Conservation (phyloP, 2,797 vertebrate genomes). For the Antennarius maculatus region DNA sequence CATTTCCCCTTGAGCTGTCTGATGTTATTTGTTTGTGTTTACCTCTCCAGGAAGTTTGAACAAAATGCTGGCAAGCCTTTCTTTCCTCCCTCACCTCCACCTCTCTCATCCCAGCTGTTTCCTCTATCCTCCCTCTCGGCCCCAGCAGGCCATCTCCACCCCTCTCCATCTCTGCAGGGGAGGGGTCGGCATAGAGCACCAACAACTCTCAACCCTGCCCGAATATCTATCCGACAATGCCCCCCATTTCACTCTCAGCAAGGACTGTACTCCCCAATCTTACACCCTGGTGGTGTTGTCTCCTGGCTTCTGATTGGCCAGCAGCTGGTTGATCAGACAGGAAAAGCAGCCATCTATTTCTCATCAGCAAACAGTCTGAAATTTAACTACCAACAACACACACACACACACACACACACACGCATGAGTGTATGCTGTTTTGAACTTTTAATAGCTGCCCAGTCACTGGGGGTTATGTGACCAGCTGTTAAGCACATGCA, state of each 20-base stretch:
- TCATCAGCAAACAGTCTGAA: conserved; percentile 37
- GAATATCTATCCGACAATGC: conserved; percentile 71
- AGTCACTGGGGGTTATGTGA: conserved; percentile 62
- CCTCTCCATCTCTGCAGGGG: conserved; percentile 61
- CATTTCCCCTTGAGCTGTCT: conserved; percentile 39
- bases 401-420: conserved; percentile 23
- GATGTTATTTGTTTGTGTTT: conserved; percentile 72
- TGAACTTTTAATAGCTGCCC: conserved; percentile 69
- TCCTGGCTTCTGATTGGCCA: conserved; percentile 47
- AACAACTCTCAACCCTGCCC: conserved; percentile 61
- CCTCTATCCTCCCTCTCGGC: conserved; percentile 64
- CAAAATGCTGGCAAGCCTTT: conserved; percentile 63
- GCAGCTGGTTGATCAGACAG: conserved; percentile 26
- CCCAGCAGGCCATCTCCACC: conserved; percentile 58
- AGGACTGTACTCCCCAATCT: conserved; percentile 45
- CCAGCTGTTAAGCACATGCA: conserved; percentile 66
- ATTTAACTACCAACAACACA: conserved; percentile 66
- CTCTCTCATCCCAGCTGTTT: conserved; percentile 72
- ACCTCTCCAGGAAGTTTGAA: conserved; percentile 74
- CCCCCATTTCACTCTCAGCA: conserved; percentile 73
- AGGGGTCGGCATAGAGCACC: conserved; percentile 45
- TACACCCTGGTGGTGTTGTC: conserved; percentile 55
- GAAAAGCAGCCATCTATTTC: conserved; percentile 36
- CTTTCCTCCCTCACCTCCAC: conserved; percentile 60
- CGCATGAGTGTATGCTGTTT: conserved; percentile 44